Conservation (phyloP, 2,113 vertebrate genomes). For the Ceyx melanurus region DNA sequence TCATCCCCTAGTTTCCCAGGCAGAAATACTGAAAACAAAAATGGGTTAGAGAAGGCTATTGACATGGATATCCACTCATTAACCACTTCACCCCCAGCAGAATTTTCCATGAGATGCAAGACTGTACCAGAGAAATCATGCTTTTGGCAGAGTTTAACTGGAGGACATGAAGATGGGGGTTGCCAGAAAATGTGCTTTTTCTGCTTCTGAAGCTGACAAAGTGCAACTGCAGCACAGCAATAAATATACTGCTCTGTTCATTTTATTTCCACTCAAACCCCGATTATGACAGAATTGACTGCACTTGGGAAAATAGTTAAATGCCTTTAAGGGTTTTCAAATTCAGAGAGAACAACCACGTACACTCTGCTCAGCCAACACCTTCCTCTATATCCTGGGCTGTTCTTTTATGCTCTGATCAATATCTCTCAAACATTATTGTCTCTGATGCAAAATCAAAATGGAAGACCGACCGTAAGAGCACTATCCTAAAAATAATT, state of each 20-base stretch:
- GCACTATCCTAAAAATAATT: background rate
- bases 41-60: background rate
- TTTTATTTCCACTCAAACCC: no score
- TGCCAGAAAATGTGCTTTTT: no score
- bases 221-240: no score
- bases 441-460: conserved; percentile 44
- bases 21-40: background rate
- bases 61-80: background rate
- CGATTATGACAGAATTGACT: no score
- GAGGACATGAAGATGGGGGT: no score
- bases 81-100: background rate
- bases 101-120: no score
- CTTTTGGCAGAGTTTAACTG: no score
- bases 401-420: conserved; percentile 14
- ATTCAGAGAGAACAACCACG: background rate
- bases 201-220: no score
- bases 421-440: conserved; percentile 37
- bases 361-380: background rate
- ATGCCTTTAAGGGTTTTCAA: no score
- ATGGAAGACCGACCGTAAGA: conserved; percentile 21
- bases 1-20: background rate
- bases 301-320: no score
- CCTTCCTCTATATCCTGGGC: background rate
- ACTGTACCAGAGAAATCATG: no score
- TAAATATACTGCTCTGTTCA: no score